Evolutionary conservation across 2,113 vertebrate genomes (phyloP), one percentile per base, ranked within the genome.

Genomic region (Toxotes jaculatrix): DNA sequence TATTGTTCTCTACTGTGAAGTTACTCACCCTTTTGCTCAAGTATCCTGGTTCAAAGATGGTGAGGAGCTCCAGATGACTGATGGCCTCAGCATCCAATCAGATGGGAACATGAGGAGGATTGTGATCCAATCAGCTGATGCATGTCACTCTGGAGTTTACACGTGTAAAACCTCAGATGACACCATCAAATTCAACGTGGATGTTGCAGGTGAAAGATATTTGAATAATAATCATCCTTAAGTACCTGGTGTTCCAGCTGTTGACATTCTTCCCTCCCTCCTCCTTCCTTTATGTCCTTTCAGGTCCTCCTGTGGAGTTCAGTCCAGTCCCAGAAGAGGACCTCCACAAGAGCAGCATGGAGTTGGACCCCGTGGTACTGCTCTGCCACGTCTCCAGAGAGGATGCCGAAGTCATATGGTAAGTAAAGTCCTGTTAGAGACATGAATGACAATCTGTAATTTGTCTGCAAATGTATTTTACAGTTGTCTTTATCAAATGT

Each of bases 1-100:
- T 21, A 91, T 96, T 16, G 93, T 96, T 0, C 92, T 96, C 31
- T 95, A 95, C 87, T 96, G 95, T 53, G 95, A 96, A 56, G 88
- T 96, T 21, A 94, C 95, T 4, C 87, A 94, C 21, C 55, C 91
- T 0, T 84, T 55, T 0, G 93, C 90, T 0, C 82, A 85, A 8
- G 94, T 96, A 7, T 73, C 72, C 45, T 96, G 95, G 95, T 93
- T 87, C 17, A 96, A 95, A 91, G 93, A 95, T 2, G 95, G 93
- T 5, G 42, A 77, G 19, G 89, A 93, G 70, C 88, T 96, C 1
- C 74, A 86, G 27, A 21, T 74, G 19, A 70, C 27, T 0, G 92
- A 95, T 0, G 84, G 85, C 9, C 56, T 96, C 7, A 93, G 84
- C 76, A 92, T 95, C 85, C 95, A 96, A 65, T 94, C 95, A 19